Conservation (phyloP, 2,888 invertebrate genomes). For the Pterobdella sp. region DNA sequence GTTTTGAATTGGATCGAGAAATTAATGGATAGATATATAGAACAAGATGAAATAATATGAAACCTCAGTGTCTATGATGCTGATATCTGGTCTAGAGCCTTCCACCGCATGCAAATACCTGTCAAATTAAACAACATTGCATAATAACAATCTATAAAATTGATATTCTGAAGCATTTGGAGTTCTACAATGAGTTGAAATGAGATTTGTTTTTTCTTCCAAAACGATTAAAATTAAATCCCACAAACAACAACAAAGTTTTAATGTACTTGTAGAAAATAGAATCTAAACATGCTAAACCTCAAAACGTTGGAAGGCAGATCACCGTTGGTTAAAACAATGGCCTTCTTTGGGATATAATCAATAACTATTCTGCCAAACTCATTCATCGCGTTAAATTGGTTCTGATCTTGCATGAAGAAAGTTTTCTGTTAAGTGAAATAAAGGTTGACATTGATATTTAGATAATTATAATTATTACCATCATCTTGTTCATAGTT, state of each 20-base stretch:
- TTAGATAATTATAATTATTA: too few species aligned
- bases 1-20: not conserved
- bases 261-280: not conserved
- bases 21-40: not conserved
- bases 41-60: conserved; percentile 7
- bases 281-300: not conserved
- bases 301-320: conserved; percentile 40
- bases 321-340: conserved; percentile 47
- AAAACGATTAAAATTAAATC: conserved; percentile 13
- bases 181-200: conserved; percentile 12
- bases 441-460: too few species aligned
- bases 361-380: conserved; percentile 43
- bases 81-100: conserved; percentile 43
- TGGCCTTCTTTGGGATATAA: conserved; percentile 43
- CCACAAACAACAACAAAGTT: not conserved
- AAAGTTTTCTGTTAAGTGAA: conserved; percentile 40
- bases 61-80: conserved; percentile 47
- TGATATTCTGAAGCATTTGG: not conserved
- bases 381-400: conserved; percentile 43
- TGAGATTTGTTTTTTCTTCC: not conserved
- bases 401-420: conserved; percentile 42
- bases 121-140: conserved; percentile 2
- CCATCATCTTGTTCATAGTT: too few species aligned
- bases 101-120: conserved; percentile 48
- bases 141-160: not conserved